phyloP scores from a whole-genome alignment of 2,888 invertebrate genomes.

The Nemurella pictetii region DNA sequence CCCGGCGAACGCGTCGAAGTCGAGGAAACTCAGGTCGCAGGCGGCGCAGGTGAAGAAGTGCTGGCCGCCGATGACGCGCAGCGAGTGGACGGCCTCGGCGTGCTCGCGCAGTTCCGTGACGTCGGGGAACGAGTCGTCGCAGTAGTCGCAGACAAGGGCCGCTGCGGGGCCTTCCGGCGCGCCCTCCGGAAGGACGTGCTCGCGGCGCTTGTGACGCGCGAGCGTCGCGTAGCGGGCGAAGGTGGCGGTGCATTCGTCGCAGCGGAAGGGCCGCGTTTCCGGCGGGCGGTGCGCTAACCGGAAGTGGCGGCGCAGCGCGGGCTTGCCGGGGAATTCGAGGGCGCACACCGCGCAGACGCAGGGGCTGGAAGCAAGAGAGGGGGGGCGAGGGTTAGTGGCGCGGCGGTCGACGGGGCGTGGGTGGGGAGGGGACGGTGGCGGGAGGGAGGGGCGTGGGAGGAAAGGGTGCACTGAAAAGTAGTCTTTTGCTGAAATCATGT shows the following conservation, averaged over 20 bases:
- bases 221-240: neutral
- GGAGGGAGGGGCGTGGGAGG: too few species aligned
- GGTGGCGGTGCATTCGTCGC: neutral
- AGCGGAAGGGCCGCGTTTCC: neutral
- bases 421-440: too few species aligned
- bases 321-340: neutral
- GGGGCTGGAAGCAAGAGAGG: too few species aligned
- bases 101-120: neutral
- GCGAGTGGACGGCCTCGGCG: neutral
- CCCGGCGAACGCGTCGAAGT: constrained; percentile 48
- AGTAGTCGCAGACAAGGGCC: neutral
- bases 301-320: neutral
- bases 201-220: neutral
- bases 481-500: too few species aligned
- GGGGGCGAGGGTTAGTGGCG: too few species aligned
- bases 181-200: neutral
- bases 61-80: neutral
- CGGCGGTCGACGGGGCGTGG: too few species aligned
- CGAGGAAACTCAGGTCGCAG: neutral
- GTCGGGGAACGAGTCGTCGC: neutral
- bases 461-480: too few species aligned
- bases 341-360: neutral
- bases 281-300: neutral
- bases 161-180: neutral
- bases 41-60: neutral